phyloP scores from a whole-genome alignment of 2,888 invertebrate species.

The Lobophora halterata region DNA sequence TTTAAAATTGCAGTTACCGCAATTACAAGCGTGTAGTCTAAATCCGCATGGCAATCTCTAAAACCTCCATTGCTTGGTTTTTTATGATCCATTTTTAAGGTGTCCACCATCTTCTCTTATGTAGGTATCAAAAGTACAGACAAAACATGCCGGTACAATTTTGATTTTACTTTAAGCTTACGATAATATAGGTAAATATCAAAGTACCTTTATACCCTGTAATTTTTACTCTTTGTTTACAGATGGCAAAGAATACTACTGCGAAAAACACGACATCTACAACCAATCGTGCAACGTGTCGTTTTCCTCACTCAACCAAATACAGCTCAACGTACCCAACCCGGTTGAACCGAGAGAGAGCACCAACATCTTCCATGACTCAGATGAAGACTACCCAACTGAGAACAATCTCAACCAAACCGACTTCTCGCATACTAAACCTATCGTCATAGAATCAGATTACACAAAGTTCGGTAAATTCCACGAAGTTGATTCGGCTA shows the following conservation, averaged over 20 bases:
- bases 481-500: slow-evolving; percentile 60
- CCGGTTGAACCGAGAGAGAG: slow-evolving; percentile 64
- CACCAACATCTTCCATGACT: slow-evolving; percentile 60
- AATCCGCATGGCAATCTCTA: too few relatives aligned
- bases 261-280: slow-evolving; percentile 73
- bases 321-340: slow-evolving; percentile 67
- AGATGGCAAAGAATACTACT: slow-evolving; percentile 75
- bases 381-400: slow-evolving; percentile 70
- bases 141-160: too few relatives aligned
- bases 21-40: too few relatives aligned
- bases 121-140: too few relatives aligned
- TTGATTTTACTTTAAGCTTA: too few relatives aligned
- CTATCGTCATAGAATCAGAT: slow-evolving; percentile 71
- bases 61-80: too few relatives aligned
- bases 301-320: slow-evolving; percentile 65
- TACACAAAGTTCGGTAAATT: slow-evolving; percentile 58
- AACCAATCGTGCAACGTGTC: slow-evolving; percentile 70
- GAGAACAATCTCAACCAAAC: slow-evolving; percentile 73
- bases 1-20: too few relatives aligned
- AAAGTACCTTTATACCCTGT: too few relatives aligned
- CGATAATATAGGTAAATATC: too few relatives aligned
- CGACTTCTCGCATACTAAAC: slow-evolving; percentile 71
- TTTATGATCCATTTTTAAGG: too few relatives aligned
- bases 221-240: slow-evolving; percentile 18
- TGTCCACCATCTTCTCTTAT: too few relatives aligned